Conservation (phyloP, 2,113 vertebrate genomes). For the Calyptommatus sinebrachiatus region DNA sequence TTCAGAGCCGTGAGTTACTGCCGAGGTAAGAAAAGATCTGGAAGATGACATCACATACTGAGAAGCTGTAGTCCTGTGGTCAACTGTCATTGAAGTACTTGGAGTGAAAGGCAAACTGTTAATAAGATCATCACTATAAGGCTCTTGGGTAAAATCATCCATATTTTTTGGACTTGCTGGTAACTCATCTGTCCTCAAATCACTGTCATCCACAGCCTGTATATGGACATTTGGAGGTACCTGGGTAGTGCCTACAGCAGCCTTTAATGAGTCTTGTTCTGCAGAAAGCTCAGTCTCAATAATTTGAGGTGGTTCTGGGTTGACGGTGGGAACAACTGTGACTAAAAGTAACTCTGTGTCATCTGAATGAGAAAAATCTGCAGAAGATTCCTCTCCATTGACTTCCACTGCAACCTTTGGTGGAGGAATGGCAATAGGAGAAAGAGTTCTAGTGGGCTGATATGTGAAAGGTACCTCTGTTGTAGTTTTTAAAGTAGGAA, state of each 20-base stretch:
- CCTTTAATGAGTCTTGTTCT: background rate
- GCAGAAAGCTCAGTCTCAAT: rapidly evolving
- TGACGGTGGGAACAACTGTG: constrained; percentile 7
- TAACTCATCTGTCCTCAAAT: constrained; percentile 11
- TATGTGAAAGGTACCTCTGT: background rate
- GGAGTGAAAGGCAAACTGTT: constrained; percentile 28
- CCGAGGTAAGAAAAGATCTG: background rate
- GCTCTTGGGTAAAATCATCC: background rate
- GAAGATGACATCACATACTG: constrained; percentile 22
- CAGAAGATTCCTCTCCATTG: constrained; percentile 65
- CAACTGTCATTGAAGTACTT: background rate
- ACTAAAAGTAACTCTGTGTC: constrained; percentile 62
- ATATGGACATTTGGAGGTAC: background rate
- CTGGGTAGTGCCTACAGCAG: background rate
- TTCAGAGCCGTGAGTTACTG: constrained; percentile 10
- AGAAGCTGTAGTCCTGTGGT: background rate
- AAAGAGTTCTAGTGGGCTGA: constrained; percentile 15
- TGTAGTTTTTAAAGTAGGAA: constrained; percentile 24
- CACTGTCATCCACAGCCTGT: background rate
- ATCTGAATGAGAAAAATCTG: constrained; percentile 31
- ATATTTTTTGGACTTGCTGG: constrained; percentile 9
- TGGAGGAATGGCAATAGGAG: constrained; percentile 31
- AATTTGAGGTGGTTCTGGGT: background rate
- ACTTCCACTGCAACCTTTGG: background rate
- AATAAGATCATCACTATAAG: background rate